Evolutionary conservation across 2,797 vertebrate genomes (phyloP), one percentile per base, ranked within the genome.

Genomic region (Malacoctenus gilli): DNA sequence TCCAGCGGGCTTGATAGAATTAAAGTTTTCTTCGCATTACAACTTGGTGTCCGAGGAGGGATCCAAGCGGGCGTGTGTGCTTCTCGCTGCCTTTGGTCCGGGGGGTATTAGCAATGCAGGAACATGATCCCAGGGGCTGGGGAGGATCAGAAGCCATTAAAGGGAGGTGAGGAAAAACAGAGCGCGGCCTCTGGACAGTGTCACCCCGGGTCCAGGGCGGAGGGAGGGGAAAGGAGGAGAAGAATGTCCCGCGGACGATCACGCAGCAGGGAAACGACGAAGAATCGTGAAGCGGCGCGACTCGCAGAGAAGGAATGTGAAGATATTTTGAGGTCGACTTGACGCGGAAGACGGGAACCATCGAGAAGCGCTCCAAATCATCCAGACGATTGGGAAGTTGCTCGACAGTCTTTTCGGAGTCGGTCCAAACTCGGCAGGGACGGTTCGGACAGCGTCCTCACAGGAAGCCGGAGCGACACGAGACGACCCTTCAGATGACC

Each of bases 161-260:
- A 72, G 60, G 47, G 43, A 59, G 64, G 62, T 67, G 78, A 82
- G 61, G 69, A 78, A 75, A 88, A 82, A 68, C 80, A 85, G 72
- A 84, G 34, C 14, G 2, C 56, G 42, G 70, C 31, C 55, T 81
- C 82, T 85, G 79, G 80, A 82, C 72, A 71, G 61, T 47, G 42
- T 85, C 76, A 66, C 18, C 40, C 19, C 1, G 16, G 49, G 43
- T 36, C 14, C 35, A 38, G 11, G 30, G 20, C 8, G 32, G 49
- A 64, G 46, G 64, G 36, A 41, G 22, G 30, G 42, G 10, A 46
- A 23, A 12, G 5, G n/a, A 15, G 16, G 28, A 4, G 7, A 34
- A 20, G 15, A 11, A 16, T 18, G 48, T 21, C 1, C 19, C 36
- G n/a, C 36, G 40, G 13, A 11, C 11, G 38, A 47, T 47, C 31